A percentile compares a stretch with the other conserved stretches of the same genome.
Conservation (phyloP, 2,113 vertebrate genomes). For the Axis porcinus region DNA sequence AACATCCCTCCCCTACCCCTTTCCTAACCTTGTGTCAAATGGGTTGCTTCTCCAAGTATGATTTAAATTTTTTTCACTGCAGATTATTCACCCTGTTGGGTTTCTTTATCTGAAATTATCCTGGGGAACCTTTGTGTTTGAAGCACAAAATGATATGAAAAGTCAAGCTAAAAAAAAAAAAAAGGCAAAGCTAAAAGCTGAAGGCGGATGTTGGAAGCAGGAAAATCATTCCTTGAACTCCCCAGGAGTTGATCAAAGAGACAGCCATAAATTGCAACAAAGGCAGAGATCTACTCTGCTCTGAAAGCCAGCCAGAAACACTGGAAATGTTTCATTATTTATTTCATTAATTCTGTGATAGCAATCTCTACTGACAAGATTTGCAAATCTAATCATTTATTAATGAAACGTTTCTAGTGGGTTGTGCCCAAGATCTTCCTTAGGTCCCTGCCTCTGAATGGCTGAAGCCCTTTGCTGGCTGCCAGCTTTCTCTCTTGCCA, state of each 20-base stretch:
- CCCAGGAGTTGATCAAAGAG: conserved; percentile 71
- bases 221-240: conserved; percentile 62
- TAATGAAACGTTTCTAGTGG: conserved; percentile 70
- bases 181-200: conserved; percentile 56
- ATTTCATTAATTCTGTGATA: conserved; percentile 79
- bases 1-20: not conserved
- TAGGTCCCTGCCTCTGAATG: conserved; percentile 42
- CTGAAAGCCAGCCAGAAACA: conserved; percentile 75
- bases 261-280: conserved; percentile 74
- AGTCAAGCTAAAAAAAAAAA: conserved; percentile 47
- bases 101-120: conserved; percentile 70
- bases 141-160: conserved; percentile 67
- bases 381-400: conserved; percentile 80
- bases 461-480: conserved; percentile 13
- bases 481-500: conserved; percentile 1
- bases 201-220: conserved; percentile 43
- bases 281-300: conserved; percentile 67
- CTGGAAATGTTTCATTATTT: conserved; percentile 77
- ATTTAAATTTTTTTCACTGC: conserved; percentile 49
- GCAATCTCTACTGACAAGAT: conserved; percentile 80
- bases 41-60: conserved; percentile 40
- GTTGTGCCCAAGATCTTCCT: conserved; percentile 43
- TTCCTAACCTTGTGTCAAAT: conserved; percentile 4
- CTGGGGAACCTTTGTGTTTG: conserved; percentile 62
- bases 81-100: conserved; percentile 60